These are phyloP conservation scores for Myotis pilosus DNA, from an alignment of 2,797 vertebrate species.

Conservation along the genomic window DNA sequence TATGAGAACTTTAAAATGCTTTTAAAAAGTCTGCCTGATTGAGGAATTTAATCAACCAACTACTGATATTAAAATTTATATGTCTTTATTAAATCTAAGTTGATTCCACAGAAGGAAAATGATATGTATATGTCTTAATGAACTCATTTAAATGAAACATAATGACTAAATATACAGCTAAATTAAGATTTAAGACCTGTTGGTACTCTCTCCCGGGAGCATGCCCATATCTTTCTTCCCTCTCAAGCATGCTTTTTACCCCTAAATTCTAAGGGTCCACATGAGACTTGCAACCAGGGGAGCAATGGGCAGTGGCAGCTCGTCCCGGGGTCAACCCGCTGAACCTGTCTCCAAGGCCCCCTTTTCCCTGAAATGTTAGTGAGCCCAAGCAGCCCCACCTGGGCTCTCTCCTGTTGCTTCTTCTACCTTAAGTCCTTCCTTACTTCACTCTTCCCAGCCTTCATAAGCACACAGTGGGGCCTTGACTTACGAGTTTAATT, in stretches of 20 bases:
- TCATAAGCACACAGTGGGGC: too few relatives aligned
- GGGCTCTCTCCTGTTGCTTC: background rate
- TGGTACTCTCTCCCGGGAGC: background rate
- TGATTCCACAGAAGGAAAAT: conserved; percentile 66
- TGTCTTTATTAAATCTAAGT: conserved; percentile 58
- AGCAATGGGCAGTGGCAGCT: background rate
- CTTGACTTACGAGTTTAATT: too few relatives aligned
- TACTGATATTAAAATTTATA: conserved; percentile 73
- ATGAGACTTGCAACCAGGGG: background rate
- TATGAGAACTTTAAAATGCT: conserved; percentile 74
- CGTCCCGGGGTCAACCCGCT: background rate
- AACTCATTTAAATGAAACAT: conserved; percentile 48
- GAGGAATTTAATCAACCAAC: conserved; percentile 70
- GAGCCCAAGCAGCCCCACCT: background rate
- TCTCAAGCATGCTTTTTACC: background rate
- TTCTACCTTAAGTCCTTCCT: background rate
- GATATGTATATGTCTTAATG: conserved; percentile 50
- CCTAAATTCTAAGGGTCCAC: background rate
- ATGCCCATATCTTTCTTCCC: background rate
- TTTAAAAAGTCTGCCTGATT: conserved; percentile 74
- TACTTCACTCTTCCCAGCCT: background rate
- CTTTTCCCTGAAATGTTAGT: background rate
- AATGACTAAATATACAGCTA: background rate
- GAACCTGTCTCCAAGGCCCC: background rate
- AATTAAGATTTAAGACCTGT: conserved; percentile 56